Evolutionary conservation across 2,888 invertebrate species (phyloP), one percentile per base, ranked within the genome.

Genomic region (Phaonia tiefii): DNA sequence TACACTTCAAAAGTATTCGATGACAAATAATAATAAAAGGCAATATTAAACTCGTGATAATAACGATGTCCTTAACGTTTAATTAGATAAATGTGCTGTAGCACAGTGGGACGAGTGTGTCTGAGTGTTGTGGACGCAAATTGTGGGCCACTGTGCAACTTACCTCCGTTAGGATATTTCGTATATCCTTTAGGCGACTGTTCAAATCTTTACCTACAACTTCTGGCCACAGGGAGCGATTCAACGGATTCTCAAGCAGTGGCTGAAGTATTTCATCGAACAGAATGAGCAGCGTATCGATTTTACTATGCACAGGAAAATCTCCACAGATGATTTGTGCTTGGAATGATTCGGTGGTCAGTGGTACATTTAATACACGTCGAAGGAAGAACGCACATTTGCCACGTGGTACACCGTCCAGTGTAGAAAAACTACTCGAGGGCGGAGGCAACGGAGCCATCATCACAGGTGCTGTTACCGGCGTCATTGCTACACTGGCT

Each of bases 241-340:
- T 95, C 70, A 92, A 92, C 0, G 93, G 92, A 88, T 95, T 95
- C 56, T 94, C 94, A 37, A 96, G 90, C 66, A 96, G 87, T 0
- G 96, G 96, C 10, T 95, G 93, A 75, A 95, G 94, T 31, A 95
- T 93, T 86, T 95, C 94, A 85, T 96, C 95, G 7, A 95, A 93
- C 84, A 96, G 91, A 44, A 94, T 91, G 31, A 93, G 92, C 46
- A 96, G 89, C 86, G 95, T 95, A 86, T 95, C 94, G 7, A 96
- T 91, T 31, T 95, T 93, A 85, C 93, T 94, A 76, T 90, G 89
- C 1, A 94, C 92, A 0, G 95, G 94, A 90, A 96, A 92, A 87
- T 96, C 96, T 0, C 96, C 96, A 69, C 94, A 92, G 63, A 94
- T 92, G 22, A 95, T 86, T 1, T 92, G 88, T 87, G 88, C 87